Base-by-base conservation (phyloP, 2,113 vertebrate species). In the Campylomormyrus numenius region DNA sequence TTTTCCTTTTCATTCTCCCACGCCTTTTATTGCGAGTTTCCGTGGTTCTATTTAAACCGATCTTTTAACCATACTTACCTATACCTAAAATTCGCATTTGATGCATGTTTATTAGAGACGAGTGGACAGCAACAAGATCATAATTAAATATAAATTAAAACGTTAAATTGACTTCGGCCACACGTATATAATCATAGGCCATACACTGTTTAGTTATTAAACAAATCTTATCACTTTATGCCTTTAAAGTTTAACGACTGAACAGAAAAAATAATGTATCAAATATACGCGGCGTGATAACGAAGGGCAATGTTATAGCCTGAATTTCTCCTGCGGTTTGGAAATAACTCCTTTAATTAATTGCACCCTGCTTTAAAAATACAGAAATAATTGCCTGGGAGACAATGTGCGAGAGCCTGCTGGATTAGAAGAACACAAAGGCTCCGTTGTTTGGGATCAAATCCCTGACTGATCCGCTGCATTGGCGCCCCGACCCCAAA, bases 391-490 rank as follows among this genome's bases (percentile, higher is more conserved):
- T 92, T 93, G 92, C 90, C 85, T 88, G 88, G 85, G 77, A 45
- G 21, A 62, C 89, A 5, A 50, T n/a, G 85, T 70, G 90, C 89
- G 90, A 88, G 92, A 92, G 88, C 93, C 90, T 91, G 91, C 89
- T 90, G 95, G 96, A 96, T 96, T 96, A 96, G 92, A 93, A 85
- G 77, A 86, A 90, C 94, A 96, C 95, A 96, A 96, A 95, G 95
- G 93, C 39, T 90, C 84, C 90, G 90, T 95, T 96, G 96, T 96
- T 95, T 93, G 93, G 91, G 70, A 88, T 93, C 90, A 95, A 96
- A 95, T 95, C 94, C 94, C 89, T 91, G 92, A 93, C 93, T 94
- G 93, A 95, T 95, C 94, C 94, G 91, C 92, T 92, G 93, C 94
- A 94, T 56, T 94, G 90, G 93, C n/a, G 50, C 45, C 11, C 45